Conservation (phyloP, 2,888 invertebrate genomes). For the Scaptomyza cyrtandrae region DNA sequence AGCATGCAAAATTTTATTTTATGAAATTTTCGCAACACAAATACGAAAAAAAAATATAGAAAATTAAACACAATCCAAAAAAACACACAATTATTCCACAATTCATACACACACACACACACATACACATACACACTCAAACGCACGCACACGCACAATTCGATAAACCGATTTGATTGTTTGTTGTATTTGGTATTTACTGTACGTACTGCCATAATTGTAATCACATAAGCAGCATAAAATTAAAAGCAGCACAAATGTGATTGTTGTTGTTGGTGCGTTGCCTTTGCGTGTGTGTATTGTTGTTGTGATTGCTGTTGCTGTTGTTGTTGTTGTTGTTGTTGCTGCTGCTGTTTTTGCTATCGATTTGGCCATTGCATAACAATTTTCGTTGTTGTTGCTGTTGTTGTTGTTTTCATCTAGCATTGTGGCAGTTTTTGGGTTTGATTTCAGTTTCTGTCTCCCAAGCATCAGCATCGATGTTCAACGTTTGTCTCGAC, state of each 20-base stretch:
- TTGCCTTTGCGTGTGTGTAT: constrained; percentile 61
- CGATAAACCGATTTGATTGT: constrained; percentile 1
- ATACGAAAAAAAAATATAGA: constrained; percentile 5
- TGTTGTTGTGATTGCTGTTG: constrained; percentile 26
- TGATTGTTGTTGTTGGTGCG: constrained; percentile 56
- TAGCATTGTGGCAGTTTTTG: constrained; percentile 38
- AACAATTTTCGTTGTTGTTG: constrained; percentile 56
- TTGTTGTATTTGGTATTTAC: constrained; percentile 8
- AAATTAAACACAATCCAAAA: neutral
- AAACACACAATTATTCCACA: constrained; percentile 6
- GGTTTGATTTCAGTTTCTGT: constrained; percentile 13
- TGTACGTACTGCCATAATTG: constrained; percentile 75
- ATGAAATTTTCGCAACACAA: constrained; percentile 30
- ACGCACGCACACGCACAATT: constrained; percentile 1
- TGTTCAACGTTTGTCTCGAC: constrained; percentile 54
- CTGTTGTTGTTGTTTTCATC: constrained; percentile 47
- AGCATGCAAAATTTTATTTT: constrained; percentile 2
- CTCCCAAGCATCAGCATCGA: constrained; percentile 40
- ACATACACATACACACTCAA: neutral
- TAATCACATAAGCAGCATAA: constrained; percentile 76
- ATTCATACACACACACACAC: constrained; percentile 4
- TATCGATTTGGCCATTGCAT: constrained; percentile 75
- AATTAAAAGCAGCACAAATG: constrained; percentile 70
- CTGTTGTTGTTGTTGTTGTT: constrained; percentile 19
- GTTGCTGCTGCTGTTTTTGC: constrained; percentile 1